Evolutionary conservation across 2,113 vertebrate species (phyloP), one percentile per base, ranked within the genome.

Genomic region (Hippocampus mohnikei): DNA sequence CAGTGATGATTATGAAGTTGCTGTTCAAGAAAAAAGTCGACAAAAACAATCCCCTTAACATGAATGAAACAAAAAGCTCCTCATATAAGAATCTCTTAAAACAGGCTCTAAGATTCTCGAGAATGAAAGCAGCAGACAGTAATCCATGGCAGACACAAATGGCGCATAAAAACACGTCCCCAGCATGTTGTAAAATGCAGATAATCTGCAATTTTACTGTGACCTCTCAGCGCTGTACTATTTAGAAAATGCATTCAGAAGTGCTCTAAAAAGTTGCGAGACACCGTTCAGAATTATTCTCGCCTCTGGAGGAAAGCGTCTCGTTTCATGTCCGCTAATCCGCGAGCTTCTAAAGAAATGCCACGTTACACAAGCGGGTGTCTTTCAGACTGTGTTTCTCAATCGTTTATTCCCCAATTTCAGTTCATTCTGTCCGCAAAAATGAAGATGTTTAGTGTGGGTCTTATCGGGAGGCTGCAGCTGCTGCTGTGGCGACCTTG

Each of bases 401-500:
- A 72, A 61, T 80, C 66, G 72, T 73, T 64, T 50, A 41, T 58
- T 0, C 69, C 53, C 42, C 41, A 25, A 75, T 82, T 81, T 84
- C 71, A 79, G 64, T 68, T 83, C 71, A 78, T 87, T 86, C 77
- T 85, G 81, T 81, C 84, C 70, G 84, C 80, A 37, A 88, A 85
- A 87, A 86, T 82, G 68, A 82, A 81, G 72, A 76, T 53, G 63
- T 81, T 84, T 65, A 70, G 66, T 81, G 50, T 5, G 53, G 71
- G 75, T 83, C 90, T 92, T 93, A 92, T 93, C 91, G 69, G 83
- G 61, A 67, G 60, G 46, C 81, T 80, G 85, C 92, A 92, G 91
- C 89, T 89, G 84, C 81, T 82, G 79, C 70, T 83, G 76, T 78
- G 41, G 75, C 60, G 44, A 73, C 79, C 81, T 74, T 42, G 20